Conservation (phyloP, 1,140 invertebrate species). For the Drosophila lowei region DNA sequence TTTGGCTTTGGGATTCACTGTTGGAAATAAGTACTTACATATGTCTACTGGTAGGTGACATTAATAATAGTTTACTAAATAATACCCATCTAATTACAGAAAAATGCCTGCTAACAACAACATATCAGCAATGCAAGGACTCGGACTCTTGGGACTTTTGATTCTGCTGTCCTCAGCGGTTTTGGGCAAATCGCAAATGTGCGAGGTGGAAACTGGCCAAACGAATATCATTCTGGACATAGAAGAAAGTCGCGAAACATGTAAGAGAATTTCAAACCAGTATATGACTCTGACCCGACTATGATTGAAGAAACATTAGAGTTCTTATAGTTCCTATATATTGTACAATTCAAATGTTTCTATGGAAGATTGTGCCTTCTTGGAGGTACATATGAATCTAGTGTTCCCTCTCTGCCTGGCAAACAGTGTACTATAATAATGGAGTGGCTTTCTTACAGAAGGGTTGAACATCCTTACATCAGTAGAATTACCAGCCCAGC, state of each 20-base stretch:
- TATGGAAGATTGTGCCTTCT: too few species aligned
- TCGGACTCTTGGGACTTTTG: slow-evolving; percentile 46
- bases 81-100: slow-evolving; percentile 48
- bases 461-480: too few species aligned
- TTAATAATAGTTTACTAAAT: slow-evolving; percentile 11
- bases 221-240: slow-evolving; percentile 95
- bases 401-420: too few species aligned
- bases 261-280: slow-evolving; percentile 86
- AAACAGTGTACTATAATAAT: too few species aligned
- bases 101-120: slow-evolving; percentile 52
- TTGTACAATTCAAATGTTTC: too few species aligned
- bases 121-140: slow-evolving; percentile 24
- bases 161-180: slow-evolving; percentile 66
- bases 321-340: too few species aligned
- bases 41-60: slow-evolving; percentile 38
- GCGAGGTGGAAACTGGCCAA: slow-evolving; percentile 90
- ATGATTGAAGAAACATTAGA: too few species aligned
- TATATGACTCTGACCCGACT: too few species aligned
- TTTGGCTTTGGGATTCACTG: too few species aligned
- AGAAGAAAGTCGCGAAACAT: slow-evolving; percentile 92
- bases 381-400: too few species aligned
- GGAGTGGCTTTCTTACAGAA: too few species aligned
- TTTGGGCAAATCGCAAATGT: slow-evolving; percentile 80
- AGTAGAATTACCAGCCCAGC: too few species aligned
- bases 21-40: not conserved